Evolutionary conservation across 2,113 vertebrate species (phyloP).

Genomic region (Scopus umbretta): DNA sequence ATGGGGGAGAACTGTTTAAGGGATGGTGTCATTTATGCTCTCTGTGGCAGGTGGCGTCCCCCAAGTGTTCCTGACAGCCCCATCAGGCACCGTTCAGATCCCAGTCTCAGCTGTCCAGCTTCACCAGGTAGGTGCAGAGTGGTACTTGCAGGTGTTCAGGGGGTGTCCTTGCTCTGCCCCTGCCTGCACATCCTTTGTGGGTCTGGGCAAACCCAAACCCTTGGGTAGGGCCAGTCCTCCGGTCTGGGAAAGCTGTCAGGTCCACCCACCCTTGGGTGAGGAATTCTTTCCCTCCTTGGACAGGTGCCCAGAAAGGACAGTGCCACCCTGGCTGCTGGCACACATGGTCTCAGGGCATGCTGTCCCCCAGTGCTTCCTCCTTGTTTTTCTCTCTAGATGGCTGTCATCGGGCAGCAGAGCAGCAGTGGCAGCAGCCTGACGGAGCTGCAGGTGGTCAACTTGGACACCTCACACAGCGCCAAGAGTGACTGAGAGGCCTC

Average conservation of each 20-base stretch:
- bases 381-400: slow-evolving; percentile 81
- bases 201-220: neutral
- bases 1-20: neutral
- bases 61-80: slow-evolving; percentile 94
- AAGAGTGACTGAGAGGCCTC: slow-evolving; percentile 87
- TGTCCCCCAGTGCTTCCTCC: neutral
- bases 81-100: slow-evolving; percentile 94
- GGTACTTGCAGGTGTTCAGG: neutral
- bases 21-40: neutral
- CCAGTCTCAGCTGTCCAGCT: slow-evolving; percentile 96
- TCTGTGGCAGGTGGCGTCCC: slow-evolving; percentile 81
- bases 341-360: accelerated
- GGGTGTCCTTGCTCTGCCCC: neutral
- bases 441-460: slow-evolving; percentile 94
- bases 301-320: neutral
- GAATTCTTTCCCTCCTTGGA: neutral
- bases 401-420: slow-evolving; percentile 95
- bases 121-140: slow-evolving; percentile 85
- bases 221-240: neutral
- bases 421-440: slow-evolving; percentile 94
- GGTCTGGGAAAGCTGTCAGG: neutral
- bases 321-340: neutral
- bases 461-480: slow-evolving; percentile 85
- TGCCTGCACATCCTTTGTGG: neutral
- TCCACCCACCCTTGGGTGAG: neutral